Conservation (phyloP, 2,888 invertebrate genomes). For the Cerceris rybyensis region DNA sequence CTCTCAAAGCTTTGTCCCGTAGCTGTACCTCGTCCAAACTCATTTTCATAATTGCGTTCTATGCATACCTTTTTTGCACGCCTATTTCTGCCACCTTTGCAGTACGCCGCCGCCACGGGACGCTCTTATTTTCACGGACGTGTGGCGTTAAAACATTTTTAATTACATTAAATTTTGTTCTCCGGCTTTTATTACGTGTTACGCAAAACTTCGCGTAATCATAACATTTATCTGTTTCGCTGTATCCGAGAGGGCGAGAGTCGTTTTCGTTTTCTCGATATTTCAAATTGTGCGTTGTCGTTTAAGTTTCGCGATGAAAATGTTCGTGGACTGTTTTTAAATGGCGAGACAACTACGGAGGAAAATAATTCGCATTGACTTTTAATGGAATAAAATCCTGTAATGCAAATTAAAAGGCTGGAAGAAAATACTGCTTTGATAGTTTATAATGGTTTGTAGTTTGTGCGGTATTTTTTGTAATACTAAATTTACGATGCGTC, state of each 20-base stretch:
- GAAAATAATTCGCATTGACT: too few species aligned
- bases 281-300: neutral
- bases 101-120: constrained; percentile 30
- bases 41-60: constrained; percentile 69
- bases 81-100: constrained; percentile 56
- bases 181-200: constrained; percentile 31
- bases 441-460: too few species aligned
- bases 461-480: too few species aligned
- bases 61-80: constrained; percentile 52
- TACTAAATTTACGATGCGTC: too few species aligned
- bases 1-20: constrained; percentile 69
- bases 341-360: too few species aligned
- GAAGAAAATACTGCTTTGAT: too few species aligned
- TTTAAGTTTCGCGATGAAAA: too few species aligned
- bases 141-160: constrained; percentile 61
- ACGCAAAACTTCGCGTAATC: constrained; percentile 27
- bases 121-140: constrained; percentile 29
- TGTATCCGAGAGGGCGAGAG: neutral
- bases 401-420: too few species aligned
- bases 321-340: too few species aligned
- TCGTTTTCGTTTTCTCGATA: neutral
- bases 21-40: constrained; percentile 62
- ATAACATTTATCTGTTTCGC: constrained; percentile 20
- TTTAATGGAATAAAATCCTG: too few species aligned
- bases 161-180: constrained; percentile 63